Conservation (phyloP, 1,140 invertebrate species). For the Pinna nobilis region DNA sequence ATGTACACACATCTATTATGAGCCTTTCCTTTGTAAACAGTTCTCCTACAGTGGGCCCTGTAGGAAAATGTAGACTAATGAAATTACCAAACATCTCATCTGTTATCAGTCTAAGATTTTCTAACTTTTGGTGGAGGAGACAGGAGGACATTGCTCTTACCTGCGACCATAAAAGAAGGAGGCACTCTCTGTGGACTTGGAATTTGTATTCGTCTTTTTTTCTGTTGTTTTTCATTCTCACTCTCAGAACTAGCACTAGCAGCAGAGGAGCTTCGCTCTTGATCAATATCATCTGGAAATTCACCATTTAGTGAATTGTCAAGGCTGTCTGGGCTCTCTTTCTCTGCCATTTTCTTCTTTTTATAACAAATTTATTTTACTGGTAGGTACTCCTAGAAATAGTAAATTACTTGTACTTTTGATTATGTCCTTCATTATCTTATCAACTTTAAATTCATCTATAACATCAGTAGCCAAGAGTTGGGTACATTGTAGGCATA, state of each 20-base stretch:
- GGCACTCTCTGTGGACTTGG: constrained; percentile 44
- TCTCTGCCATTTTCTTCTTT: constrained; percentile 6
- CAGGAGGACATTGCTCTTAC: constrained; percentile 12
- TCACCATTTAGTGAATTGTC: constrained; percentile 46
- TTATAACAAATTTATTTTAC: no score
- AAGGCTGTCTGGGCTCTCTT: constrained; percentile 13
- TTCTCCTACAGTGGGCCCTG: not conserved
- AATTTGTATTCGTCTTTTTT: constrained; percentile 47
- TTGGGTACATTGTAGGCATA: no score
- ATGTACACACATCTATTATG: not conserved
- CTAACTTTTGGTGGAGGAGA: not conserved
- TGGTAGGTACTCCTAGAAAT: no score
- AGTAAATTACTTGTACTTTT: no score
- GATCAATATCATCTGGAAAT: constrained; percentile 16
- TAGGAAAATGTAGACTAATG: not conserved
- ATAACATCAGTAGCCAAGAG: no score
- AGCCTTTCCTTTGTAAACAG: not conserved
- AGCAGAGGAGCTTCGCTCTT: constrained; percentile 13
- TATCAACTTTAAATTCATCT: no score
- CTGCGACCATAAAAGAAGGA: constrained; percentile 49
- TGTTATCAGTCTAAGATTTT: not conserved
- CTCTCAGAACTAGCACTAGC: constrained; percentile 34
- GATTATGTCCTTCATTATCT: no score
- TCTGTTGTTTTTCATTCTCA: constrained; percentile 37
- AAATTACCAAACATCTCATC: no score